Base-by-base conservation (phyloP, 2,113 vertebrate species). In the Tragelaphus buxtoni region DNA sequence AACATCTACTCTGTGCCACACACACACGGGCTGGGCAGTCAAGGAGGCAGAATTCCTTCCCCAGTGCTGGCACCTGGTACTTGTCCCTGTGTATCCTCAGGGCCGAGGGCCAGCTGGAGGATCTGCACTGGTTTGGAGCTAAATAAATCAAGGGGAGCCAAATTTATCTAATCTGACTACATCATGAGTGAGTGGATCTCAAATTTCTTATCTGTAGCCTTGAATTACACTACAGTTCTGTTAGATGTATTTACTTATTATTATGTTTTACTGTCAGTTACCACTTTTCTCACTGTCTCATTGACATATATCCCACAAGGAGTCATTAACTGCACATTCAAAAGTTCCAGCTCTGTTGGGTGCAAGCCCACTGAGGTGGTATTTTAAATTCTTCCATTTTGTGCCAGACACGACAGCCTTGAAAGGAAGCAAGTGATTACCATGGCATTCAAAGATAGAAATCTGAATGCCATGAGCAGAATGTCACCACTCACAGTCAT, bases 361-460 rank as follows among this genome's bases (percentile, higher is more conserved):
- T 47, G 76, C 42, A 51, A 95, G 89, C 74, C 96, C 53, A 11
- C 63, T 79, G 42, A 83, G 90, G 58, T 84, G 84, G 51, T 80
- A 96, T 95, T 98, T 96, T 96, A 93, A 96, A 90, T 92, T 76
- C 65, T 76, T 86, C 77, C 63, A 53, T 96, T 95, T 93, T 63
- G 76, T 87, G 94, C 94, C 95, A 96, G 94, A 94, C 87, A 93
- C 5, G 90, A 87, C 94, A 97, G 95, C 55, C 95, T 95, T 39
- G 81, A 95, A 93, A 92, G 92, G 95, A 97, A 95, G 87, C 83
- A 13, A 93, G 92, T 84, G 90, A 96, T 96, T 85, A 60, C 42
- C 79, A 49, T 69, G 90, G 82, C 95, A 94, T 96, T 96, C 95
- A 96, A 93, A 93, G 97, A 96, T 13, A 95, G 96, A 96, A 92